These are phyloP conservation scores for Cairina moschata DNA, from an alignment of 2,113 vertebrate genomes.

Conservation along the genomic window DNA sequence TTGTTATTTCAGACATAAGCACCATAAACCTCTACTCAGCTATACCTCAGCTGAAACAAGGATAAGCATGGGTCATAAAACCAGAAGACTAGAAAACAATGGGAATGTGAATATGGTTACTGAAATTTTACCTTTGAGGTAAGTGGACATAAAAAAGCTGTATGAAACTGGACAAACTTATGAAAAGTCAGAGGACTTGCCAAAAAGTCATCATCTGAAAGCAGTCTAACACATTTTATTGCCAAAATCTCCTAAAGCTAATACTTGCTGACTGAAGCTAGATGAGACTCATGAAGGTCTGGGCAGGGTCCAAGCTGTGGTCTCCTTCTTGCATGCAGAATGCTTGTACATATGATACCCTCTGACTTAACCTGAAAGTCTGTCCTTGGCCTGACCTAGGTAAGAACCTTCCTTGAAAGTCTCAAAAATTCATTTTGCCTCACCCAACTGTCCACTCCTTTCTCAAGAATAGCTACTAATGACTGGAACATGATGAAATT, in stretches of 20 bases:
- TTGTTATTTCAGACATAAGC: not conserved
- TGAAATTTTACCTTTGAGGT: not conserved
- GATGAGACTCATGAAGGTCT: not conserved
- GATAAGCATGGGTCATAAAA: not conserved
- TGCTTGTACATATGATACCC: not conserved
- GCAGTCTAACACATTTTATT: not conserved
- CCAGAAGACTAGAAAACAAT: not conserved
- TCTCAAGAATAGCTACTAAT: not conserved
- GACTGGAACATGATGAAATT: not conserved
- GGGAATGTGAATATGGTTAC: not conserved
- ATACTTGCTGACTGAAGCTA: not conserved
- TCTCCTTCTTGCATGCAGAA: not conserved
- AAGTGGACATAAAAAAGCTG: not conserved
- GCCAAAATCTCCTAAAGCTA: not conserved
- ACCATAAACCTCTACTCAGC: not conserved
- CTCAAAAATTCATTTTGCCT: not conserved
- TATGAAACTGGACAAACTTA: not conserved
- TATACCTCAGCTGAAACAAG: not conserved
- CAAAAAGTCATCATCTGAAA: not conserved
- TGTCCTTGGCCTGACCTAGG: not conserved
- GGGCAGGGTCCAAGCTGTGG: fast-evolving
- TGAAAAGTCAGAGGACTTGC: not conserved
- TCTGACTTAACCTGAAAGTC: not conserved
- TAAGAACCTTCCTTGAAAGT: not conserved
- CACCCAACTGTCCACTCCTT: not conserved